These are phyloP conservation scores for Pemphredon lugubris DNA, from an alignment of 2,888 invertebrate species.

Conservation along the genomic window DNA sequence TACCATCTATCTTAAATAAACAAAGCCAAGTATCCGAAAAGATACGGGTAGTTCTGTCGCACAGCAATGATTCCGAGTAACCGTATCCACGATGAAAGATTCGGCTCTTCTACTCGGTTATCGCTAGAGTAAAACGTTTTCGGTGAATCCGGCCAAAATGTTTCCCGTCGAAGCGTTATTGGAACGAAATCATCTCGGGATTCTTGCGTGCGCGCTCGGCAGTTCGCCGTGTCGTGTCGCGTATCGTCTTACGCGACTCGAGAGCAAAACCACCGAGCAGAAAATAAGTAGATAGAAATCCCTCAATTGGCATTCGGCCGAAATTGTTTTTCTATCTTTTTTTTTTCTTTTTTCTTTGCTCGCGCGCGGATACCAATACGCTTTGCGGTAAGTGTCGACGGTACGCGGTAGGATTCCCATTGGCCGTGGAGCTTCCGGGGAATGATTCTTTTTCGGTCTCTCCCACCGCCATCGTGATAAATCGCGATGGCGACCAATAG, in stretches of 20 bases:
- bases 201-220: constrained; percentile 5
- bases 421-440: constrained; percentile 65
- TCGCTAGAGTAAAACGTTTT: not conserved
- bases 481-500: constrained; percentile 71
- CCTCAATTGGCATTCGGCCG: constrained; percentile 29
- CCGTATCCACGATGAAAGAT: no score
- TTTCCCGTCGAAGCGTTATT: not conserved
- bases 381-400: constrained; percentile 60
- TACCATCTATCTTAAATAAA: no score
- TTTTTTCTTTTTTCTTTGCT: constrained; percentile 2
- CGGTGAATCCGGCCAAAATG: not conserved
- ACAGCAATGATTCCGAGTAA: no score
- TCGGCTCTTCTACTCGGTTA: no score
- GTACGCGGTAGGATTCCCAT: constrained; percentile 57
- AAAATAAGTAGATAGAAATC: constrained; percentile 11
- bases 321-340: constrained; percentile 55
- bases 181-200: constrained; percentile 12
- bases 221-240: not conserved
- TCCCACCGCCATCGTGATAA: constrained; percentile 68
- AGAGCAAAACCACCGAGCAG: not conserved
- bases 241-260: not conserved
- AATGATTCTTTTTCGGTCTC: constrained; percentile 74
- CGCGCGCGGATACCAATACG: constrained; percentile 31
- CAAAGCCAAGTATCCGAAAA: no score
- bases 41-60: no score